These are phyloP conservation scores for Stictocephala bisonia DNA, from an alignment of 2,888 invertebrate genomes.

Conservation along the genomic window DNA sequence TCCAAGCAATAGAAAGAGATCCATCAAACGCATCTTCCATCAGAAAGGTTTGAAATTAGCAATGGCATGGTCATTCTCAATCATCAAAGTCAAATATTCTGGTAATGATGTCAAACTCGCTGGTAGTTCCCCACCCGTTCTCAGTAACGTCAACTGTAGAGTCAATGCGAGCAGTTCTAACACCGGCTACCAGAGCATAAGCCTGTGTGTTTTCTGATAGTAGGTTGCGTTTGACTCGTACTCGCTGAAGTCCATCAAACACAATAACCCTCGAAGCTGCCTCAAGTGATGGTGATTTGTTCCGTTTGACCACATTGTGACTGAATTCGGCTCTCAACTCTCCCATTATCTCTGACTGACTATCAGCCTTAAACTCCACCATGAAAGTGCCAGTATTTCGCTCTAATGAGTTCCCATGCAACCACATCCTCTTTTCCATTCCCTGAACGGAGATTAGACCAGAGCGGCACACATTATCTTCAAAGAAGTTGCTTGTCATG, in stretches of 20 bases:
- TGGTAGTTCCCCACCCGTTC: constrained; percentile 96
- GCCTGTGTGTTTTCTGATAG: constrained; percentile 85
- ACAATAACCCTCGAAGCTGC: constrained; percentile 84
- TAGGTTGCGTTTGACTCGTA: constrained; percentile 89
- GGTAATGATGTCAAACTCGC: constrained; percentile 78
- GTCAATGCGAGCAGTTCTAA: constrained; percentile 86
- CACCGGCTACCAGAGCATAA: constrained; percentile 93
- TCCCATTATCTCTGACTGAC: constrained; percentile 93
- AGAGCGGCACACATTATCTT: constrained; percentile 83
- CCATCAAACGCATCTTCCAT: constrained; percentile 80
- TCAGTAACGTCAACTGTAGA: constrained; percentile 88
- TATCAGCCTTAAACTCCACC: constrained; percentile 88
- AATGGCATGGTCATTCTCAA: constrained; percentile 98
- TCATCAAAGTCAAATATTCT: constrained; percentile 98
- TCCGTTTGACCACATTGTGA: constrained; percentile 77
- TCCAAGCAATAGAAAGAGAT: constrained; percentile 79
- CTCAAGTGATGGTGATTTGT: constrained; percentile 67
- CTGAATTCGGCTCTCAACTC: constrained; percentile 83
- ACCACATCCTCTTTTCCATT: constrained; percentile 95
- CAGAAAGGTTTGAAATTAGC: constrained; percentile 91
- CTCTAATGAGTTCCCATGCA: constrained; percentile 83
- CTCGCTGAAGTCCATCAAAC: constrained; percentile 94
- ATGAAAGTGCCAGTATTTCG: constrained; percentile 85
- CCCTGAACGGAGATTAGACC: constrained; percentile 87
- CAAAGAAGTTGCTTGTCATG: constrained; percentile 85